phyloP scores from a whole-genome alignment of 2,113 vertebrate genomes.

The Nothocercus julius region DNA sequence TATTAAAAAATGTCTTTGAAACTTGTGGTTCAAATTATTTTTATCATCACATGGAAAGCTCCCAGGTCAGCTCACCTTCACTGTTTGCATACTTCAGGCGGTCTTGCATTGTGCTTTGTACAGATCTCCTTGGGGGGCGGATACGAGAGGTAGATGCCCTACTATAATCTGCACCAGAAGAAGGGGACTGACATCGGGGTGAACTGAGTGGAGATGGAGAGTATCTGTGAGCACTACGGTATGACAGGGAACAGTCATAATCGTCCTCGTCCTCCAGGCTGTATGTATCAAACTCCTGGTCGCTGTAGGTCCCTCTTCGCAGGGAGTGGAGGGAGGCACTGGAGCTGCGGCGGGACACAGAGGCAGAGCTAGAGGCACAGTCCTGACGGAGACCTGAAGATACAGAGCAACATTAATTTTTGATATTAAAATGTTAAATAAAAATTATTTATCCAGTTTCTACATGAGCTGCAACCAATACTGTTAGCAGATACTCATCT shows the following conservation, averaged over 20 bases:
- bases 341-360: slow-evolving; percentile 88
- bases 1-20: neutral
- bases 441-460: neutral
- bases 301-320: slow-evolving; percentile 88
- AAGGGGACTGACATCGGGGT: slow-evolving; percentile 88
- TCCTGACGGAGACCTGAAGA: slow-evolving; percentile 88
- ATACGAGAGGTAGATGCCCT: slow-evolving; percentile 73
- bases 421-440: too few species aligned
- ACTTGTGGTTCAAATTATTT: accelerated
- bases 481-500: accelerated
- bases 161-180: slow-evolving; percentile 72
- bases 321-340: slow-evolving; percentile 88
- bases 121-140: slow-evolving; percentile 79
- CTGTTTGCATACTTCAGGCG: slow-evolving; percentile 85
- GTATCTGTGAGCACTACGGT: slow-evolving; percentile 80
- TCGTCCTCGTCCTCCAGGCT: slow-evolving; percentile 88
- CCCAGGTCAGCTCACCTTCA: slow-evolving; percentile 76
- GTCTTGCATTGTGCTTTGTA: slow-evolving; percentile 82
- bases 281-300: slow-evolving; percentile 91
- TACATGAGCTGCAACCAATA: accelerated
- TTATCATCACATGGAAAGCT: accelerated
- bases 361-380: slow-evolving; percentile 88
- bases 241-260: slow-evolving; percentile 81
- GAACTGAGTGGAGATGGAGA: slow-evolving; percentile 87
- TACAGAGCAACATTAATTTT: accelerated